Base-by-base conservation (phyloP, 2,113 vertebrate species). In the Axis porcinus region DNA sequence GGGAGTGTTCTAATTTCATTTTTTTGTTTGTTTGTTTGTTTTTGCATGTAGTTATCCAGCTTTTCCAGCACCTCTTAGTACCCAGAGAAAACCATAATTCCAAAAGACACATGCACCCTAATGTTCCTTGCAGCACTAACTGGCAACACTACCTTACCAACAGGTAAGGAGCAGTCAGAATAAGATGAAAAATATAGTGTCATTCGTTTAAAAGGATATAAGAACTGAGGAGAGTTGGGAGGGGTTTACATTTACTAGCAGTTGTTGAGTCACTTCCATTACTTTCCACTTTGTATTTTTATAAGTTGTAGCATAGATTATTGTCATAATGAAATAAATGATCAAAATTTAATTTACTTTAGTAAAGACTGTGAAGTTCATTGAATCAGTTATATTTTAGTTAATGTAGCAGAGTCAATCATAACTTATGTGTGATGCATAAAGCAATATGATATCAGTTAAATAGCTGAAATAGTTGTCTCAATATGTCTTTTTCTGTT, bases 281-380 rank as follows among this genome's bases (percentile, higher is more conserved):
- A 47, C 16, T 76, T 89, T 76, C 43, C 30, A 43, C 64, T 95
- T 79, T 57, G 74, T 13, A 36, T 47, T 95, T 93, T 86, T 58
- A 1, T 79, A 95, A 84, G 15, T 52, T 60, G 6, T 62, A 33
- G 12, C 54, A 52, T 13, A 89, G 7, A 57, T 50, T 81, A 17
- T n/a, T 81, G 5, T 84, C 23, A 50, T 52, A 60, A 70, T 50
- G 1, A 89, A 89, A 54, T 54, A 57, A 84, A 70, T 70, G 2
- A 91, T 84, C 60, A 92, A 67, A 74, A 43, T 95, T 78, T 81
- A 96, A 60, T 81, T 89, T 62, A 88, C 91, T 94, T 84, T 86
- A 52, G 1, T 70, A 25, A 76, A 45, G 17, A 12, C 21, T 30
- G n/a, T 92, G 2, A 83, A 74, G 12, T 81, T n/a, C 23, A 36